phyloP scores from a whole-genome alignment of 2,888 invertebrate species.

The Acholoe squamosa region DNA sequence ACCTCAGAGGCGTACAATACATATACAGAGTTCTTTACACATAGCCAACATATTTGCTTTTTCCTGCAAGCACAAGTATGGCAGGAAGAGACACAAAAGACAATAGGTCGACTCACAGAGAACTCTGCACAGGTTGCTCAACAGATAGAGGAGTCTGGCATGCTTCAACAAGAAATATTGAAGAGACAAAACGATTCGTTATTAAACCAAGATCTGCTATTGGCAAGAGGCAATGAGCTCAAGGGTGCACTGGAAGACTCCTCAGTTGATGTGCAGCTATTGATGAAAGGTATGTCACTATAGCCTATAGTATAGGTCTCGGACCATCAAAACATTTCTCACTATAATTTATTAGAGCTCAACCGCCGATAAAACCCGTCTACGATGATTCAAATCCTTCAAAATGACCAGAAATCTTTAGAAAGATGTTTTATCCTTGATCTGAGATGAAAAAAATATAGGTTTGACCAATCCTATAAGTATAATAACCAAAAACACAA shows the following conservation, averaged over 20 bases:
- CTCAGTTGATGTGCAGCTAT: constrained; percentile 77
- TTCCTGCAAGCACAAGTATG: constrained; percentile 87
- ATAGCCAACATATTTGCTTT: constrained; percentile 88
- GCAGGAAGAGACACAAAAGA: constrained; percentile 87
- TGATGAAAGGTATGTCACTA: constrained; percentile 73
- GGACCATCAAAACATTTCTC: too few species aligned
- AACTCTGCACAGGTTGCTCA: constrained; percentile 85
- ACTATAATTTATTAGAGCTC: too few species aligned
- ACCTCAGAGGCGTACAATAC: constrained; percentile 86
- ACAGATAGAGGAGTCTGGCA: constrained; percentile 84
- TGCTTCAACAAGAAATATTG: constrained; percentile 84
- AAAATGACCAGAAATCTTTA: too few species aligned
- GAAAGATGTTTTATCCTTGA: too few species aligned
- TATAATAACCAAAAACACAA: too few species aligned
- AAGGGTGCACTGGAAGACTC: constrained; percentile 78
- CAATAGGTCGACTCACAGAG: constrained; percentile 85
- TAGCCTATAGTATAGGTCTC: too few species aligned
- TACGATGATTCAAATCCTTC: too few species aligned
- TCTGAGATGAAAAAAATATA: too few species aligned
- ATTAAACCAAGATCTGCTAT: constrained; percentile 80
- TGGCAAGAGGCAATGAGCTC: constrained; percentile 79
- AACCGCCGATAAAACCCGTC: too few species aligned
- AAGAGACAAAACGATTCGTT: constrained; percentile 83
- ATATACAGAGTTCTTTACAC: constrained; percentile 87
- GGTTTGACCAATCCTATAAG: too few species aligned